A percentile compares a stretch with the other conserved stretches of the same genome.
These are phyloP conservation scores for Cataglyphis rosenhaueri DNA, from an alignment of 2,888 invertebrate species.

Conservation along the genomic window DNA sequence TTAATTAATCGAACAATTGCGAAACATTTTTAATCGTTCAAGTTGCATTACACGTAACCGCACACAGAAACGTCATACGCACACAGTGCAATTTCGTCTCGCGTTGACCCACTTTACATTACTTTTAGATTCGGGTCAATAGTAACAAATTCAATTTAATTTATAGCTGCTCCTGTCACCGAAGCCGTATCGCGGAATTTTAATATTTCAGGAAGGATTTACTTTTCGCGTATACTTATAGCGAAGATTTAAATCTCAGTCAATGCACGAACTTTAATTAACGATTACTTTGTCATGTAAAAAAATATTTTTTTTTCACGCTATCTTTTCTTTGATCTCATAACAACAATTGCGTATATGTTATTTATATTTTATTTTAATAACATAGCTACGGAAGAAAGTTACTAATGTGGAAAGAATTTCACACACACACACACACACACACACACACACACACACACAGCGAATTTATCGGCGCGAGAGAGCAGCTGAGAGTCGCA, in stretches of 20 bases:
- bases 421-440: not conserved
- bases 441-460: not conserved
- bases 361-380: not conserved
- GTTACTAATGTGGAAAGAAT: conserved; percentile 37
- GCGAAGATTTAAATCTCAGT: not conserved
- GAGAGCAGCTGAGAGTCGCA: conserved; percentile 59
- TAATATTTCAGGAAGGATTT: conserved; percentile 25
- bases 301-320: too few relatives aligned
- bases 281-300: too few relatives aligned
- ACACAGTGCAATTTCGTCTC: not conserved
- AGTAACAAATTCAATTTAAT: conserved; percentile 38
- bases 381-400: conserved; percentile 21
- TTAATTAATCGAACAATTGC: conserved; percentile 26
- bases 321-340: not conserved
- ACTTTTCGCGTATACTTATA: not conserved
- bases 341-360: not conserved
- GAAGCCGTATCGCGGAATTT: conserved; percentile 21
- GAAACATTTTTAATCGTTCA: not conserved
- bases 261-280: too few relatives aligned
- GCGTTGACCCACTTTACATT: conserved; percentile 10
- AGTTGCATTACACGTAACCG: not conserved
- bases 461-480: conserved; percentile 1
- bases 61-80: not conserved
- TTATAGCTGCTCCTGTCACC: conserved; percentile 12
- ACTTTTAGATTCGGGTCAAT: conserved; percentile 4